Percentiles rank a stretch among this genome's conserved stretches.
These are phyloP conservation scores for Chloroclystis v-ata DNA, from an alignment of 2,888 invertebrate species.

Conservation along the genomic window DNA sequence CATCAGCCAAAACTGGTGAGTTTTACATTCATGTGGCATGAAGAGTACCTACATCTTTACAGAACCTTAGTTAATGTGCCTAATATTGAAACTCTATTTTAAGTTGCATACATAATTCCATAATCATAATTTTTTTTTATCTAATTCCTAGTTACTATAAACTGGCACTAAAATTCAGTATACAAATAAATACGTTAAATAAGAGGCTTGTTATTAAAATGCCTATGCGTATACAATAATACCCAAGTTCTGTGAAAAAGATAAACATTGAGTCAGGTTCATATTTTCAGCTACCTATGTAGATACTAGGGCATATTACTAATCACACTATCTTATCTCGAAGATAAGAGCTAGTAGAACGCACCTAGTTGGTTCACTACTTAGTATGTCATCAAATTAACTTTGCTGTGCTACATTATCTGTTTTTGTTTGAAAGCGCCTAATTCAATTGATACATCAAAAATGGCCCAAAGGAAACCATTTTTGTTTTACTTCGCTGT, in stretches of 20 bases:
- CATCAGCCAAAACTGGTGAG: too few relatives aligned
- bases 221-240: not conserved
- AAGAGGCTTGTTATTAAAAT: too few relatives aligned
- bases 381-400: conserved; percentile 43
- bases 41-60: too few relatives aligned
- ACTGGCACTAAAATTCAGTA: too few relatives aligned
- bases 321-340: conserved; percentile 65
- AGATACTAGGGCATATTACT: conserved; percentile 40
- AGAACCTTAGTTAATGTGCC: too few relatives aligned
- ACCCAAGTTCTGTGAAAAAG: conserved; percentile 14
- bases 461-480: conserved; percentile 64
- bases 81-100: too few relatives aligned
- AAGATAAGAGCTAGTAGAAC: conserved; percentile 52
- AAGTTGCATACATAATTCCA: too few relatives aligned
- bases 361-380: conserved; percentile 44
- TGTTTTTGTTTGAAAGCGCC: conserved; percentile 28
- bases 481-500: conserved; percentile 73
- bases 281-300: conserved; percentile 16
- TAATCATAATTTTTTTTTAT: too few relatives aligned
- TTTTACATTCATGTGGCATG: too few relatives aligned
- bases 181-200: too few relatives aligned
- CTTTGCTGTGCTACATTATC: conserved; percentile 32
- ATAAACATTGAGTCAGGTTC: conserved; percentile 26
- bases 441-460: conserved; percentile 32
- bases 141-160: too few relatives aligned